Conservation (phyloP, 1,140 invertebrate genomes). For the Megalopta genalis region DNA sequence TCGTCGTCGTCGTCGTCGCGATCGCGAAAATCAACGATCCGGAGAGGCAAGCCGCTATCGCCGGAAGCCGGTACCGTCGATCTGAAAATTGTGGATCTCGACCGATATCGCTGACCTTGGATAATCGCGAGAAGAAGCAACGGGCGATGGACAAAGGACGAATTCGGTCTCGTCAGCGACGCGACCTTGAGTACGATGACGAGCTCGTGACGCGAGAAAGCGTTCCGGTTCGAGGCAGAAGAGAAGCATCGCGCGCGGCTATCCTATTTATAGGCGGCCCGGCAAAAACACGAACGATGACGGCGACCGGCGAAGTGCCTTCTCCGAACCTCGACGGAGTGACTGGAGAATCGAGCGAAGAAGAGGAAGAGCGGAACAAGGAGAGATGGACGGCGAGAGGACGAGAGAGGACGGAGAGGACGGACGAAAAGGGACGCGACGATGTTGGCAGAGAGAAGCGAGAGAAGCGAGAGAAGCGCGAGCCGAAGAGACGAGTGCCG, state of each 20-base stretch:
- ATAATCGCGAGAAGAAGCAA: background rate
- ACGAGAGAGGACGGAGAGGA: slow-evolving; percentile 27
- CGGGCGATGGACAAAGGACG: slow-evolving; percentile 51
- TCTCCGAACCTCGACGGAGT: slow-evolving; percentile 47
- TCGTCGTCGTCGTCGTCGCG: background rate
- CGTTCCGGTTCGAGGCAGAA: slow-evolving; percentile 51
- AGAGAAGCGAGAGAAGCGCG: slow-evolving; percentile 40
- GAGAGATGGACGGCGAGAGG: slow-evolving; percentile 39
- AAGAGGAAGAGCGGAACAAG: slow-evolving; percentile 38
- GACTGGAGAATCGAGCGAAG: slow-evolving; percentile 44
- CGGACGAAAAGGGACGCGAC: background rate
- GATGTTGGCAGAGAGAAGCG: slow-evolving; percentile 27
- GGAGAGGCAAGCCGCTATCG: background rate
- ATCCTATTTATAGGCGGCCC: slow-evolving; percentile 72
- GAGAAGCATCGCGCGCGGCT: slow-evolving; percentile 37
- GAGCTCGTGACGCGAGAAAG: slow-evolving; percentile 71
- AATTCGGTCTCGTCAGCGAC: slow-evolving; percentile 52
- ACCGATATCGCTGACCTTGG: background rate
- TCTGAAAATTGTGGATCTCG: no score
- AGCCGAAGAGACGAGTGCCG: background rate
- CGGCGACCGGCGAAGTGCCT: slow-evolving; percentile 63
- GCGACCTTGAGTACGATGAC: slow-evolving; percentile 72
- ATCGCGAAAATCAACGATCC: background rate
- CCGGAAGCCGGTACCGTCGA: no score
- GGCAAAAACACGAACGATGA: slow-evolving; percentile 72